Evolutionary conservation across 2,113 vertebrate species (phyloP).

Genomic region (Loxodonta africana): DNA sequence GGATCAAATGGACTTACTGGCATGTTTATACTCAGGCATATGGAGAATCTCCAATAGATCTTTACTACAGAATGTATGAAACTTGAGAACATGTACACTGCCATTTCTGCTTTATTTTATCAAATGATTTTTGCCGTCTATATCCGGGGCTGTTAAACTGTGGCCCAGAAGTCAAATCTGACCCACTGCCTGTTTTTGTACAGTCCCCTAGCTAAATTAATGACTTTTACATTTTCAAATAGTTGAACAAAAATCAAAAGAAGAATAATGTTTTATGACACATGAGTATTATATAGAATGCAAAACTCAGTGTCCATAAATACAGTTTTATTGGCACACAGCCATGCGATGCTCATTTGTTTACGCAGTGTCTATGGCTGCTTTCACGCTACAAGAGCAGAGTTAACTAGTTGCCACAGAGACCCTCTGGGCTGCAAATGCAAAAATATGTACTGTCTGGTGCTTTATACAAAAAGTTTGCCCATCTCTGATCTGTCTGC

Average conservation of each 20-base stretch:
- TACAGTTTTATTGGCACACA: conserved; percentile 50
- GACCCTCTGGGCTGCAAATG: background rate
- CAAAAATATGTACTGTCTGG: conserved; percentile 17
- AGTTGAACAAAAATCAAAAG: conserved; percentile 26
- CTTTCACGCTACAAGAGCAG: background rate
- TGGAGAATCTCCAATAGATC: background rate
- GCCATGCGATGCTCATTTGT: background rate
- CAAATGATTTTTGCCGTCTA: background rate
- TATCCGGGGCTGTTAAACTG: background rate
- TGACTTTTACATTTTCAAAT: background rate
- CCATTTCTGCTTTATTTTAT: background rate
- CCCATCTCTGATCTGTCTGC: background rate
- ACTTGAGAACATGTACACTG: background rate
- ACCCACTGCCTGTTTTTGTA: background rate
- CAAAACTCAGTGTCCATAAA: conserved; percentile 45
- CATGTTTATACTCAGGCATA: background rate
- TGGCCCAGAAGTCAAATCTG: background rate
- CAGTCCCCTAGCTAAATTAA: background rate
- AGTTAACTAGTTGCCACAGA: background rate
- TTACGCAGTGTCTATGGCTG: background rate
- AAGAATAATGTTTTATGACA: conserved; percentile 9
- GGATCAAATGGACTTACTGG: background rate
- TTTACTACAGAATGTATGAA: background rate
- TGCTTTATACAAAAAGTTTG: background rate
- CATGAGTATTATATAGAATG: background rate